These are phyloP conservation scores for Mareca strepera DNA, from an alignment of 2,797 vertebrate genomes.

Conservation along the genomic window DNA sequence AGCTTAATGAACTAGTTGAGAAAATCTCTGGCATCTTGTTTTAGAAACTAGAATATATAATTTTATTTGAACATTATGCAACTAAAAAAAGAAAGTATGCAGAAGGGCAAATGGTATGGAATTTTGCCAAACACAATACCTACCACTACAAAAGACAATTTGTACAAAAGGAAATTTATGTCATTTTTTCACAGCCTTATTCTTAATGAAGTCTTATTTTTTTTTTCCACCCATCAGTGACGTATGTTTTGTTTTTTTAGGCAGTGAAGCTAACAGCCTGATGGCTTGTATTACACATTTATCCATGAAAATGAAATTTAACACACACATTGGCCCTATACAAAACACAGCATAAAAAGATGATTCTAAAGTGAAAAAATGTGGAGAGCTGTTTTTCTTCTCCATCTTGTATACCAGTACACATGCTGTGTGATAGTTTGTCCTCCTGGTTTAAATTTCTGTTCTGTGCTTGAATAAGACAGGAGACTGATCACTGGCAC, in stretches of 20 bases:
- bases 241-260: neutral
- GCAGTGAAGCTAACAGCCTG: neutral
- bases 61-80: conserved; percentile 23
- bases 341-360: neutral
- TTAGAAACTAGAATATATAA: neutral
- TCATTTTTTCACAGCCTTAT: neutral
- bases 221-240: neutral
- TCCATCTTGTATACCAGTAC: neutral
- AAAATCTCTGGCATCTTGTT: conserved; percentile 2
- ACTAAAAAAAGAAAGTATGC: neutral
- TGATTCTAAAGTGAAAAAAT: neutral
- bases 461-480: neutral
- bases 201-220: neutral
- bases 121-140: neutral
- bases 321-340: neutral
- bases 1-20: neutral
- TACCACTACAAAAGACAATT: neutral
- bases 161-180: neutral
- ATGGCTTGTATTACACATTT: neutral
- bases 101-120: neutral
- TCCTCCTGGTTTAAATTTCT: neutral
- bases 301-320: conserved; percentile 7
- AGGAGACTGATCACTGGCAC: neutral
- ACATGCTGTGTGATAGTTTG: neutral
- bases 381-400: neutral